Percentiles rank a stretch among this genome's conserved stretches.
These are phyloP conservation scores for Ceratotherium simum DNA, from an alignment of 2,113 vertebrate genomes.

Conservation along the genomic window DNA sequence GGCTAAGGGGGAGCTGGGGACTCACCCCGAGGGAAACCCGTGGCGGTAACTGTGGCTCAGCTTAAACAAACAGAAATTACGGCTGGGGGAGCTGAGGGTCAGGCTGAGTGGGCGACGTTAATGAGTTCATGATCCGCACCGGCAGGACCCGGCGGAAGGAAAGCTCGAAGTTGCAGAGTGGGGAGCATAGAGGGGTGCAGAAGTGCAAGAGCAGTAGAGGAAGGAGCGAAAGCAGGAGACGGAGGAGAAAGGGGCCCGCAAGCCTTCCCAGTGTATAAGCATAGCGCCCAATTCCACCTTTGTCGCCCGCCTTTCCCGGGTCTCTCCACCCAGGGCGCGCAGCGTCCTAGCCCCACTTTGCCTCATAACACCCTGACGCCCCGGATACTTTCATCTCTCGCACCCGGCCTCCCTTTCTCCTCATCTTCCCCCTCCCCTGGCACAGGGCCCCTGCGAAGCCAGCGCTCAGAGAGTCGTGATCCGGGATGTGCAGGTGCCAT, in stretches of 20 bases:
- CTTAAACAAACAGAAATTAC: background rate
- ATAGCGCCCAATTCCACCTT: background rate
- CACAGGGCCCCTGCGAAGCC: background rate
- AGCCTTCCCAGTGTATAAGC: background rate
- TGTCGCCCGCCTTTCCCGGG: background rate
- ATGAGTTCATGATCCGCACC: background rate
- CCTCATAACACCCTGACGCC: background rate
- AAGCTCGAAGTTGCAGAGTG: background rate
- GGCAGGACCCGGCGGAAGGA: background rate
- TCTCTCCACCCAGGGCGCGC: background rate
- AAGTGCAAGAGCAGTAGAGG: background rate
- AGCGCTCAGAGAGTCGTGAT: constrained; percentile 89
- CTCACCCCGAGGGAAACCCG: constrained; percentile 23
- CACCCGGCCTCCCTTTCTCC: background rate
- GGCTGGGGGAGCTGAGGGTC: background rate
- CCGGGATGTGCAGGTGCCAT: constrained; percentile 94
- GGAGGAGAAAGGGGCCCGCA: background rate
- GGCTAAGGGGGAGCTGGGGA: background rate
- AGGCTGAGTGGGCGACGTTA: background rate
- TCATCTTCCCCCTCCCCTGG: background rate
- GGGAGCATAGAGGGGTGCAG: background rate
- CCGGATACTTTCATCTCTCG: background rate
- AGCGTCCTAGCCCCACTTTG: background rate
- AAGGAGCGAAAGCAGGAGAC: background rate
- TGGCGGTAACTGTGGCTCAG: background rate